A percentile compares a stretch with the other conserved stretches of the same genome.
phyloP scores from a whole-genome alignment of 2,888 invertebrate species.

The Agrotis ipsilon region DNA sequence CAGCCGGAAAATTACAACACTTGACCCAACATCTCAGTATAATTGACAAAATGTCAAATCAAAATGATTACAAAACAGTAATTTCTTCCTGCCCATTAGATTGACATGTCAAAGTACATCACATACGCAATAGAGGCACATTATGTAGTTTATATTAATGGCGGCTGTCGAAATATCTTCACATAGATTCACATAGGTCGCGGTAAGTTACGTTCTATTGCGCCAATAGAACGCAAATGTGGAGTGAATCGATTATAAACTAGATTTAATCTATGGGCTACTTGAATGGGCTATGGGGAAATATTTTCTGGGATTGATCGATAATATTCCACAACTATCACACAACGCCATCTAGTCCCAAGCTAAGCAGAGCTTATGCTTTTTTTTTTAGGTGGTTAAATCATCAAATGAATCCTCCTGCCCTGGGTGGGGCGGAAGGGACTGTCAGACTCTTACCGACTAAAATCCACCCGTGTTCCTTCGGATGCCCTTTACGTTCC shows the following conservation, averaged over 20 bases:
- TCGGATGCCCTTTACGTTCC: no score
- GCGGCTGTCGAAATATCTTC: constrained; percentile 24
- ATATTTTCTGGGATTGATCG: no score
- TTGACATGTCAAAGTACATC: constrained; percentile 27
- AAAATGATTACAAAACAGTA: neutral
- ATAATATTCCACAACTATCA: no score
- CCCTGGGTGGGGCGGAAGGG: no score
- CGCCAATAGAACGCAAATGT: constrained; percentile 29
- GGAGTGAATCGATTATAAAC: constrained; percentile 38
- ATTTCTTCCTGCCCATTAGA: neutral
- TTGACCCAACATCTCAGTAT: neutral
- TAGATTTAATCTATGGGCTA: neutral
- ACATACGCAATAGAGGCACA: constrained; percentile 9
- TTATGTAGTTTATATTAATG: constrained; percentile 26
- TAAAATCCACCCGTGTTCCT: no score
- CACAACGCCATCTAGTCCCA: no score
- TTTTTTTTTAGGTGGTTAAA: no score
- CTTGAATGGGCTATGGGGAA: no score
- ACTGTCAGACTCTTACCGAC: no score
- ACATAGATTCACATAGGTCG: constrained; percentile 41
- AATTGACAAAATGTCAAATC: neutral
- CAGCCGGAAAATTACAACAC: neutral
- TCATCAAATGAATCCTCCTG: no score
- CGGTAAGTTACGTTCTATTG: constrained; percentile 22
- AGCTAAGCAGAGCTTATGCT: no score